phyloP scores from a whole-genome alignment of 1,140 invertebrate genomes.

The Diprion similis region DNA sequence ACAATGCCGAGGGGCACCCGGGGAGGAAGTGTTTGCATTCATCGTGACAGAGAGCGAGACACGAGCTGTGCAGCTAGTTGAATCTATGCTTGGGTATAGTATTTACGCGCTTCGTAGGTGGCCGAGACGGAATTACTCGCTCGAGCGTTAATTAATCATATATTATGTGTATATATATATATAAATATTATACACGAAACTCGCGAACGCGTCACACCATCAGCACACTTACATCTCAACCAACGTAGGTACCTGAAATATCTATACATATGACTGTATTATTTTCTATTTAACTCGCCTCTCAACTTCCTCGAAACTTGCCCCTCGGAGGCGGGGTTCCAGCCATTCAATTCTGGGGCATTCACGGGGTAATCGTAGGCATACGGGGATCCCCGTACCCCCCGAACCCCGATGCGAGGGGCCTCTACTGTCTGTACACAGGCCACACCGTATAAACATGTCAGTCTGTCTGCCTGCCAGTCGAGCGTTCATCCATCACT shows the following conservation, averaged over 20 bases:
- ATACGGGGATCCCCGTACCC: slow-evolving; percentile 41
- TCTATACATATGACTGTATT: slow-evolving; percentile 49
- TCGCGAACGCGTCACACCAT: not conserved
- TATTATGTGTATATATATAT: not conserved
- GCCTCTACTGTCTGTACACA: slow-evolving; percentile 45
- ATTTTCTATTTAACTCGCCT: slow-evolving; percentile 54
- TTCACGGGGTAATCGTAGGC: slow-evolving; percentile 51
- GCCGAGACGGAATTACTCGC: not conserved
- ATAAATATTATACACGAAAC: too few species aligned
- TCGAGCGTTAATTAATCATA: slow-evolving; percentile 57
- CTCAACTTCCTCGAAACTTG: slow-evolving; percentile 26
- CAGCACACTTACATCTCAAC: not conserved
- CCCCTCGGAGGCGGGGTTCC: slow-evolving; percentile 22
- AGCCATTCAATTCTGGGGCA: slow-evolving; percentile 46
- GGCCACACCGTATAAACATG: slow-evolving; percentile 56
- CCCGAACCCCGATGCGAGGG: slow-evolving; percentile 2
- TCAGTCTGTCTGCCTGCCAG: slow-evolving; percentile 51
- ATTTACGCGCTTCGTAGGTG: slow-evolving; percentile 1
- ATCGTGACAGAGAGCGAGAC: not conserved
- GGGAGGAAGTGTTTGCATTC: not conserved
- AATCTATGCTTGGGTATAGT: not conserved
- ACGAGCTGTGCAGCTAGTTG: not conserved
- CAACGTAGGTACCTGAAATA: not conserved
- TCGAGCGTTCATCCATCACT: slow-evolving; percentile 46
- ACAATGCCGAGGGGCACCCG: too few species aligned